Evolutionary conservation across 2,113 vertebrate genomes (phyloP).

Genomic region (Chaetops frenatus): DNA sequence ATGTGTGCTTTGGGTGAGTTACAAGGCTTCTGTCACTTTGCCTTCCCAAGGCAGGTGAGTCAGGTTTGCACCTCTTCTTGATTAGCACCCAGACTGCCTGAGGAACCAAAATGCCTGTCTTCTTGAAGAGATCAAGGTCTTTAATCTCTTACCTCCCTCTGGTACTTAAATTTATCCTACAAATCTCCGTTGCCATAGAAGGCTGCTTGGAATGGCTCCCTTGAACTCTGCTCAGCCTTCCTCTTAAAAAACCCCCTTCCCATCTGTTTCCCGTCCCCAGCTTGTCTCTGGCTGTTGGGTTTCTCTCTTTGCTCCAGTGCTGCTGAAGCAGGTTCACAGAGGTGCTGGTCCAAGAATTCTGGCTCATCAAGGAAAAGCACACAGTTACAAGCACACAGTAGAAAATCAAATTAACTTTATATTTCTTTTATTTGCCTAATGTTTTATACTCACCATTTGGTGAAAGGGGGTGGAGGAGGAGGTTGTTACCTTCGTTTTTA

Average conservation of each 20-base stretch:
- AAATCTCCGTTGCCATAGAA: conserved; percentile 15
- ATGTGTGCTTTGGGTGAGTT: not conserved
- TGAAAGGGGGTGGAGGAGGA: conserved; percentile 42
- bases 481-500: conserved; percentile 46
- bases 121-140: not conserved
- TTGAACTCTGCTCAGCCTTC: not conserved
- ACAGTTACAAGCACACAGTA: not conserved
- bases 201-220: not conserved
- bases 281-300: not conserved
- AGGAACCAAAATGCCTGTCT: not conserved
- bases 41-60: not conserved
- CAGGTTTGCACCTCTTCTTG: not conserved
- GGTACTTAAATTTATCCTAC: not conserved
- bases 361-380: not conserved
- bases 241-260: not conserved
- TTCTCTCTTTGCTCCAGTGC: not conserved
- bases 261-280: not conserved
- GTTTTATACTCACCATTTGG: conserved; percentile 41
- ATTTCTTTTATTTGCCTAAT: conserved; percentile 23
- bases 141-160: not conserved
- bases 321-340: not conserved
- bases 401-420: not conserved
- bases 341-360: not conserved
- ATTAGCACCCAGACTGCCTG: not conserved
- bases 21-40: not conserved